phyloP scores from a whole-genome alignment of 92 coral and sea anemone genomes.

The Porites cylindrica region DNA sequence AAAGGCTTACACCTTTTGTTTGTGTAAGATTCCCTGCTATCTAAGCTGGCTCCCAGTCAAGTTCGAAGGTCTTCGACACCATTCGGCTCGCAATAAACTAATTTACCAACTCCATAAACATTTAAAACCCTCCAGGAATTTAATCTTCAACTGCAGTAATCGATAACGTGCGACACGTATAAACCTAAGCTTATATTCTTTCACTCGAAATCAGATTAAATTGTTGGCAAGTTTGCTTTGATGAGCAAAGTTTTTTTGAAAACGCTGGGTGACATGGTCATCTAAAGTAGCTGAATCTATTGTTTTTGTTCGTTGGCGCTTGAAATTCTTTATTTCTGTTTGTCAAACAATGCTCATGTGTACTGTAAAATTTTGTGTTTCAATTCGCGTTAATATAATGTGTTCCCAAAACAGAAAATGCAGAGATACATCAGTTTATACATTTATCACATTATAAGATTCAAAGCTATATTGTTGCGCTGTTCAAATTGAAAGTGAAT shows the following conservation, averaged over 20 bases:
- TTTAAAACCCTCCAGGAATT: background rate
- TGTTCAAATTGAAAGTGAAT: no score
- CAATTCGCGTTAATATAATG: background rate
- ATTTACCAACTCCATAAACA: background rate
- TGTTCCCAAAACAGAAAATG: background rate
- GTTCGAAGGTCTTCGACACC: background rate
- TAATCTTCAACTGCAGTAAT: background rate
- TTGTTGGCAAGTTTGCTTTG: slow-evolving; percentile 22
- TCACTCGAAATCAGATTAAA: background rate
- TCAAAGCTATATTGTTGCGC: no score
- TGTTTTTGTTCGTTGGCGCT: slow-evolving; percentile 21
- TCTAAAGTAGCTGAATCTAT: background rate
- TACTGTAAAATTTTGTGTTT: background rate
- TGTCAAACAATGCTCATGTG: slow-evolving; percentile 12
- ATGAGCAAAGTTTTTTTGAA: slow-evolving; percentile 6
- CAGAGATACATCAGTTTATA: no score
- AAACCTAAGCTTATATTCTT: background rate
- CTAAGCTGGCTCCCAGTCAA: background rate
- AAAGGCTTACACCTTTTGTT: slow-evolving; percentile 4
- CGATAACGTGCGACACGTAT: background rate
- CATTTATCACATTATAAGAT: no score
- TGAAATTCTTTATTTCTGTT: slow-evolving; percentile 12
- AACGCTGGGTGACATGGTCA: background rate
- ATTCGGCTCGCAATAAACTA: slow-evolving; percentile 26
- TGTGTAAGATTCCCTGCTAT: background rate